These are phyloP conservation scores for Macrobrachium rosenbergii DNA, from an alignment of 1,140 invertebrate species.

Conservation along the genomic window DNA sequence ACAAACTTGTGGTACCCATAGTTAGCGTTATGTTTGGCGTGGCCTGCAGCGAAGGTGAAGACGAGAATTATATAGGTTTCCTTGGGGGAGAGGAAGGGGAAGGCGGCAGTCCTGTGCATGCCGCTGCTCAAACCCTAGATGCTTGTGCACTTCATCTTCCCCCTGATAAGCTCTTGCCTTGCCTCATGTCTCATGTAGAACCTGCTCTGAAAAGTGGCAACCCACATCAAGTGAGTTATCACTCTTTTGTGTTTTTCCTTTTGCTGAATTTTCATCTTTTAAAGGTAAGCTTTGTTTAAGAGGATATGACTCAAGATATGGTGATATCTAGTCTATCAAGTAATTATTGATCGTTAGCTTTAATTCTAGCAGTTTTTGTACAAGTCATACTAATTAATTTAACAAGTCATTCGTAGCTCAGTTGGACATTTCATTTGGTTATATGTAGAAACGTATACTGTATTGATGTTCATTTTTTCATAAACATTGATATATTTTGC, in stretches of 20 bases:
- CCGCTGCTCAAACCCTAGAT: conserved; percentile 82
- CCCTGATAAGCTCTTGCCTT: conserved; percentile 82
- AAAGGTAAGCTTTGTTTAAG: not conserved
- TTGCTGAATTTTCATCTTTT: not conserved
- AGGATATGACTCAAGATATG: no score
- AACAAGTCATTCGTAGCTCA: no score
- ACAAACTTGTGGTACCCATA: conserved; percentile 81
- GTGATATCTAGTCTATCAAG: no score
- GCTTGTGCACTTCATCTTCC: conserved; percentile 82
- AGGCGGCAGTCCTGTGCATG: conserved; percentile 74
- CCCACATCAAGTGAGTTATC: conserved; percentile 53
- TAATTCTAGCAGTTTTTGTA: no score
- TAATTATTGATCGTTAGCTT: not conserved
- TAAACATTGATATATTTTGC: conserved; percentile 19
- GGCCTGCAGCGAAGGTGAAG: conserved; percentile 75
- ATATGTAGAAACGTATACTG: not conserved
- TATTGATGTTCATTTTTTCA: conserved; percentile 9
- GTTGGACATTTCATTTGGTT: no score
- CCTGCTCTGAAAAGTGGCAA: conserved; percentile 59
- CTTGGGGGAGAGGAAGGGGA: conserved; percentile 59
- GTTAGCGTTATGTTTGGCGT: conserved; percentile 79
- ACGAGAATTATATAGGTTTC: conserved; percentile 71
- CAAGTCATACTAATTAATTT: no score
- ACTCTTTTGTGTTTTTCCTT: conserved; percentile 50
- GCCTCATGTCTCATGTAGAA: conserved; percentile 74